Percentiles rank a stretch among this genome's conserved stretches.
Evolutionary conservation across 2,888 invertebrate genomes (phyloP).

Genomic region (Notocelia uddmanniana): DNA sequence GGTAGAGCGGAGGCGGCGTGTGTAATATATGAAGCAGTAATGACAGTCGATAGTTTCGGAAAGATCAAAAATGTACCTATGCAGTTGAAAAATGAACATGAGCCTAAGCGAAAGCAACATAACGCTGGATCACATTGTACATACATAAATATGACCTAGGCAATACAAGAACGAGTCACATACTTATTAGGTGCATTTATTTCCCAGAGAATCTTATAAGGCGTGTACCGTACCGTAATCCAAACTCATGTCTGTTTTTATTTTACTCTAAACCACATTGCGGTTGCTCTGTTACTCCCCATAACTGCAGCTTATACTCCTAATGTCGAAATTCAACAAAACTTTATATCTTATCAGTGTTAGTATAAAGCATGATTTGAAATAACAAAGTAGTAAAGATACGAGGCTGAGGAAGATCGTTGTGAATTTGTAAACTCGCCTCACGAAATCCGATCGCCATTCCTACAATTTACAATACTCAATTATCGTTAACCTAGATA

Average conservation of each 20-base stretch:
- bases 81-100: too few relatives aligned
- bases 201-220: constrained; percentile 41
- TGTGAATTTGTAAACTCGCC: background rate
- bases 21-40: too few relatives aligned
- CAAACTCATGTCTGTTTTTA: constrained; percentile 20
- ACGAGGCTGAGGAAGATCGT: background rate
- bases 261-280: constrained; percentile 18
- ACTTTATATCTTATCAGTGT: background rate
- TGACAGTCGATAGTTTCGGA: too few relatives aligned
- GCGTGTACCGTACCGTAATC: constrained; percentile 28
- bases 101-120: too few relatives aligned
- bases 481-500: constrained; percentile 8
- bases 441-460: background rate
- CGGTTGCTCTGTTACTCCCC: constrained; percentile 4
- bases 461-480: constrained; percentile 10
- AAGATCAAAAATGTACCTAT: too few relatives aligned
- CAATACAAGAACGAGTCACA: background rate
- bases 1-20: too few relatives aligned
- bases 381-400: background rate
- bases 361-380: background rate
- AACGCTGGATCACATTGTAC: too few relatives aligned
- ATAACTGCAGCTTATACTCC: constrained; percentile 8
- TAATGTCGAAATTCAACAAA: background rate
- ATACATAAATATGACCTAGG: background rate
- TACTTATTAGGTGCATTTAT: background rate